Conservation (phyloP, 2,113 vertebrate genomes). For the Toxotes jaculatrix region DNA sequence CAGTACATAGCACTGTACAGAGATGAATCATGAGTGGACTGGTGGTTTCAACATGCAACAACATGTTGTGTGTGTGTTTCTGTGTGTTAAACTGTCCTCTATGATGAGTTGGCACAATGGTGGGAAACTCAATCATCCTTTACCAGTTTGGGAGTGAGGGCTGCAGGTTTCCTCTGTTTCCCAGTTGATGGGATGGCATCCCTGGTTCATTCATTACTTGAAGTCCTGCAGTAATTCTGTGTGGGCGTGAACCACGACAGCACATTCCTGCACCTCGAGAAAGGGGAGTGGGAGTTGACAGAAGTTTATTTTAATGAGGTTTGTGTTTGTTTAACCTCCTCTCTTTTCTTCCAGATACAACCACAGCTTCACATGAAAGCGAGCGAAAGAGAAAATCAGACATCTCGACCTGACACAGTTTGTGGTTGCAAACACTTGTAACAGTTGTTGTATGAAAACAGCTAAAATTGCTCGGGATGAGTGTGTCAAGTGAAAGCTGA, state of each 20-base stretch:
- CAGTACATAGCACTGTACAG: neutral
- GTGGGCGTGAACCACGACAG: constrained; percentile 54
- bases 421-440: neutral
- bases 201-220: constrained; percentile 75
- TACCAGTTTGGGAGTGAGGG: constrained; percentile 36
- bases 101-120: constrained; percentile 32
- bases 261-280: constrained; percentile 59
- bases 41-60: constrained; percentile 7
- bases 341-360: constrained; percentile 27
- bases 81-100: constrained; percentile 30
- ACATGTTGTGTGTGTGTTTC: constrained; percentile 2
- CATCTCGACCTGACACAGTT: constrained; percentile 28
- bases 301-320: constrained; percentile 70
- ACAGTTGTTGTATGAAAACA: constrained; percentile 3
- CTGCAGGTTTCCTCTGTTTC: constrained; percentile 30
- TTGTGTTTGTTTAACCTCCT: constrained; percentile 71
- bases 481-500: constrained; percentile 13
- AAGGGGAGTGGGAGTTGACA: constrained; percentile 67
- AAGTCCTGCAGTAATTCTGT: constrained; percentile 48
- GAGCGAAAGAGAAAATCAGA: constrained; percentile 25
- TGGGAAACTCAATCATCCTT: constrained; percentile 77
- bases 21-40: constrained; percentile 20
- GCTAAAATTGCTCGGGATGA: constrained; percentile 11
- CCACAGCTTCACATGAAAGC: constrained; percentile 40
- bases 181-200: constrained; percentile 60